Evolutionary conservation across 2,113 vertebrate genomes (phyloP).

Genomic region (Nothocercus julius): DNA sequence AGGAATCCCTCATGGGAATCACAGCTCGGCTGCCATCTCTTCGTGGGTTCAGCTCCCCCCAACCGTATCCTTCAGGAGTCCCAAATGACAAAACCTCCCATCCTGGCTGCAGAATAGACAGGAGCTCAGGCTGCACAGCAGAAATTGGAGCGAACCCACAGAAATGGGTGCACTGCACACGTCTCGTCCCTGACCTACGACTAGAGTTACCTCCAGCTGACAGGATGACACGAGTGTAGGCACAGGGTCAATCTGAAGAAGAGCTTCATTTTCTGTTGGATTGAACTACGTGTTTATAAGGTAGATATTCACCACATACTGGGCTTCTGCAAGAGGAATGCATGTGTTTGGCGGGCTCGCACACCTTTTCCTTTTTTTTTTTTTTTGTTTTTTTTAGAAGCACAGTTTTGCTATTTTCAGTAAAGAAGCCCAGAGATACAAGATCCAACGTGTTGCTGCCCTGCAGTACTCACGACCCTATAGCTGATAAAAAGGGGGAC

Average conservation of each 20-base stretch:
- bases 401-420: accelerated
- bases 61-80: background rate
- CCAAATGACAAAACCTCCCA: accelerated
- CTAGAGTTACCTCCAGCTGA: accelerated
- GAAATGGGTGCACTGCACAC: accelerated
- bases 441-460: background rate
- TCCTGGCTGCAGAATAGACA: accelerated
- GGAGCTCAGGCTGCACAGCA: background rate
- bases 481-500: background rate
- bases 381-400: background rate
- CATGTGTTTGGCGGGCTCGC: accelerated
- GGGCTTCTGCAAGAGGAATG: background rate
- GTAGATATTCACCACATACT: accelerated
- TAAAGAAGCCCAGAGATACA: accelerated
- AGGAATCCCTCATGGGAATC: background rate
- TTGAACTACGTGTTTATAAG: accelerated
- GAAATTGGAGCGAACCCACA: accelerated
- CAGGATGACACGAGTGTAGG: background rate
- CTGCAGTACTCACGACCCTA: accelerated
- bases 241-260: accelerated
- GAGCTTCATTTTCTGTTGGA: background rate
- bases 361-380: background rate
- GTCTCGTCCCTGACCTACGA: background rate
- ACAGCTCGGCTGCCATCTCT: too few relatives aligned
- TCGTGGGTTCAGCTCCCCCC: background rate